Conservation (phyloP, 2,888 invertebrate species). For the Notodonta ziczac region DNA sequence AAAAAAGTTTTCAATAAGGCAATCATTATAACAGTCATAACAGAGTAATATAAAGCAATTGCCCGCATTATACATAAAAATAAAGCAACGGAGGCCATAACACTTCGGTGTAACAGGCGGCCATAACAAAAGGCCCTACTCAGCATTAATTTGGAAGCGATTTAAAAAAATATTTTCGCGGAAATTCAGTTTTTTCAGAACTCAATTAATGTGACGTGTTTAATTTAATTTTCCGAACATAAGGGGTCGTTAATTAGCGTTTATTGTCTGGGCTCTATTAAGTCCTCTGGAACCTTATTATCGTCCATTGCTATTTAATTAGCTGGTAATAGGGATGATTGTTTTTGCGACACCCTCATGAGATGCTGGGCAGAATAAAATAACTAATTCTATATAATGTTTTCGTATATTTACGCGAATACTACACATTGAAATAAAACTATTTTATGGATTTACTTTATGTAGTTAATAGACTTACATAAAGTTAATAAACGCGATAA, state of each 20-base stretch:
- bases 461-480: too few species aligned
- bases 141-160: conserved; percentile 52
- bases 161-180: conserved; percentile 66
- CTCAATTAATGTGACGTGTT: conserved; percentile 51
- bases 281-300: conserved; percentile 22
- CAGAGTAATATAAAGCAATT: background rate
- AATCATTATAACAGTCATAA: background rate
- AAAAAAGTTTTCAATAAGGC: background rate
- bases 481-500: too few species aligned
- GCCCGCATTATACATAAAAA: background rate
- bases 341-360: conserved; percentile 17
- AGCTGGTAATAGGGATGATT: conserved; percentile 28
- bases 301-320: conserved; percentile 39
- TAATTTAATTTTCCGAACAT: conserved; percentile 47
- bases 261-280: conserved; percentile 17
- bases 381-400: too few species aligned
- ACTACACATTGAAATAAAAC: too few species aligned
- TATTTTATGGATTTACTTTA: too few species aligned
- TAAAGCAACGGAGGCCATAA: conserved; percentile 1
- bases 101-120: conserved; percentile 29
- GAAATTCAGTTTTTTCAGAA: conserved; percentile 58
- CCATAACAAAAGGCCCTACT: conserved; percentile 33
- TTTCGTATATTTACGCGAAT: too few species aligned
- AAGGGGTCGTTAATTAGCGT: conserved; percentile 10
- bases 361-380: background rate